Evolutionary conservation across 2,888 invertebrate genomes (phyloP), one percentile per base, ranked within the genome.

Genomic region (Ectemnius continuus): DNA sequence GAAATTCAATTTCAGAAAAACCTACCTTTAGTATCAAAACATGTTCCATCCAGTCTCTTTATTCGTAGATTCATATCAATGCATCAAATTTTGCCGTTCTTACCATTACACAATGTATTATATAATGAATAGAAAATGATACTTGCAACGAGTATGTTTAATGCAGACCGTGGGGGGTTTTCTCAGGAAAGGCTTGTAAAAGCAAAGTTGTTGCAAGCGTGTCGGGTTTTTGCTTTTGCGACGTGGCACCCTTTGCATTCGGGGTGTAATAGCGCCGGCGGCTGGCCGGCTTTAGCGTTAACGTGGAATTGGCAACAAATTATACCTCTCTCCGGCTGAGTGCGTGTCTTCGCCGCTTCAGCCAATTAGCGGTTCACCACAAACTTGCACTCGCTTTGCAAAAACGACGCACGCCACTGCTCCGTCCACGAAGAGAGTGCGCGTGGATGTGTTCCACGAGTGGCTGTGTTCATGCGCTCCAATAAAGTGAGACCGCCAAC

Each of bases 301-400:
- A 83, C 86, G 86, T 81, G 85, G 88, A 87, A 88, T 88, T 88
- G 87, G 85, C 85, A 88, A 88, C 87, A 88, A 88, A 88, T 89
- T 88, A 87, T 86, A 83, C 82, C 79, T 81, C 62, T 62, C 36
- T 36, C 36, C 36, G 36, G 36, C 36, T 36, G 36, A 11, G 62
- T 62, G 56, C 80, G 74, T 75, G 75, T 71, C 74, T 67, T 60
- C 65, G 75, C 84, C 85, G 81, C 83, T 81, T 66, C 84, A 83
- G 81, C 87, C 88, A 89, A 88, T 88, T 89, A 88, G 88, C 86
- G 85, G 85, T 80, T 81, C 81, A 80, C 28, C 79, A 84, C 82
- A 79, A 86, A 85, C 83, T 80, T 78, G 47, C 23, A 56, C 57
- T 46, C 48, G 47, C 46, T 48, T 62, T 48, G 61, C 62, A 68